Evolutionary conservation across 1,140 invertebrate genomes (phyloP).

Genomic region (Atta colombica): DNA sequence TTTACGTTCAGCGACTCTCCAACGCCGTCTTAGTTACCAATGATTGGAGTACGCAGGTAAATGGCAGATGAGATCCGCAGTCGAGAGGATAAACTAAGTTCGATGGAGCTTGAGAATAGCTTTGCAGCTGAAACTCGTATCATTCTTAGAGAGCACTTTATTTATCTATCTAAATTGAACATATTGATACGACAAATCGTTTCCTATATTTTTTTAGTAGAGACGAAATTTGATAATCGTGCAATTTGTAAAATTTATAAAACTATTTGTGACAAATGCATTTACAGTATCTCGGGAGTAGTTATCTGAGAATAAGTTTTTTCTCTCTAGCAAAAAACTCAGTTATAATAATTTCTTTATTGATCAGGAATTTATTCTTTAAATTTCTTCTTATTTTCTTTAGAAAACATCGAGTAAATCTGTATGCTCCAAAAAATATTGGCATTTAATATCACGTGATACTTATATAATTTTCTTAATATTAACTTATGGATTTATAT

Average conservation of each 20-base stretch:
- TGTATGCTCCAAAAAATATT: too few species aligned
- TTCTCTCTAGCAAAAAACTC: too few species aligned
- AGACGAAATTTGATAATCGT: not conserved
- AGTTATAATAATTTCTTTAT: too few species aligned
- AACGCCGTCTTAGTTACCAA: conserved; percentile 40
- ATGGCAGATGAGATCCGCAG: not conserved
- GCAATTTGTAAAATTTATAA: not conserved
- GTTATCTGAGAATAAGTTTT: too few species aligned
- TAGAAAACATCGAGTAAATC: too few species aligned
- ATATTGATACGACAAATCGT: not conserved
- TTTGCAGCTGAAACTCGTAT: not conserved
- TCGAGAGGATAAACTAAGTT: not conserved
- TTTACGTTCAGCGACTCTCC: conserved; percentile 66
- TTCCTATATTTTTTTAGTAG: not conserved
- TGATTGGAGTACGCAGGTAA: conserved; percentile 32
- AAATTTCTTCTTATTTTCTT: too few species aligned
- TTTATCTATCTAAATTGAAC: not conserved
- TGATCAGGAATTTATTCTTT: too few species aligned
- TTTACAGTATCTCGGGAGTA: too few species aligned
- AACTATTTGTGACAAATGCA: not conserved
- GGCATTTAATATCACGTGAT: too few species aligned
- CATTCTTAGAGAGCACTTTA: not conserved
- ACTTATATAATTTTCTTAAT: too few species aligned
- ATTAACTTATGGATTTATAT: too few species aligned
- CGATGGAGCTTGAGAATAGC: not conserved